Conservation (phyloP, 2,888 invertebrate species). For the Andrena haemorrhoa region DNA sequence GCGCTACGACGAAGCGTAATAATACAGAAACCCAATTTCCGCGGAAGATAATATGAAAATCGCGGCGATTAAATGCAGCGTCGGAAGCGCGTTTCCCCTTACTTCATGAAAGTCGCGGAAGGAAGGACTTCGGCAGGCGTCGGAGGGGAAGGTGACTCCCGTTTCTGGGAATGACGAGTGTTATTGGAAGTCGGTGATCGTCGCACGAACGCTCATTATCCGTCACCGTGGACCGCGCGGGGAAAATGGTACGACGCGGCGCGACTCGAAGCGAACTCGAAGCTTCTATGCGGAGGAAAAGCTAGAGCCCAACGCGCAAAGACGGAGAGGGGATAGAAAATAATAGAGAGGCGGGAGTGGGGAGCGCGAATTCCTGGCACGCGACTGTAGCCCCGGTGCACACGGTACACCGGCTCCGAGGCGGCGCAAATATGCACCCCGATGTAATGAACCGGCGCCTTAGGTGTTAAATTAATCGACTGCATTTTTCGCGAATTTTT, state of each 20-base stretch:
- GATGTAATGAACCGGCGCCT: too few species aligned
- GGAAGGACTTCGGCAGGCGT: not conserved
- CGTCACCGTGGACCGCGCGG: conserved; percentile 2
- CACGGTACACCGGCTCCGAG: conserved; percentile 48
- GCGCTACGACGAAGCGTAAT: not conserved
- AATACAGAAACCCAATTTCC: not conserved
- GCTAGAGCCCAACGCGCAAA: conserved; percentile 10
- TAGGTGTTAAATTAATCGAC: too few species aligned
- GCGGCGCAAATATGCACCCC: not conserved
- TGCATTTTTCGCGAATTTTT: too few species aligned
- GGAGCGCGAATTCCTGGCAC: conserved; percentile 53
- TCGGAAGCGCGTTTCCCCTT: not conserved
- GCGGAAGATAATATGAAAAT: not conserved
- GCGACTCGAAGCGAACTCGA: conserved; percentile 8
- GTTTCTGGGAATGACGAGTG: not conserved
- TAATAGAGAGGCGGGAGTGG: conserved; percentile 38
- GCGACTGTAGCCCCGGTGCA: conserved; percentile 44
- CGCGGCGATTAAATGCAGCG: not conserved
- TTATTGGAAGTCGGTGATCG: not conserved
- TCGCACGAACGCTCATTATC: conserved; percentile 17
- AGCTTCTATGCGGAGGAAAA: conserved; percentile 10
- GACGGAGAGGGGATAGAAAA: conserved; percentile 51
- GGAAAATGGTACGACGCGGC: not conserved
- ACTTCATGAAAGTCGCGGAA: conserved; percentile 7
- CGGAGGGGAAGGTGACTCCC: not conserved